Percentiles rank a stretch among this genome's conserved stretches.
Evolutionary conservation across 2,797 vertebrate genomes (phyloP).

Genomic region (Sebastiscus albofasciatus): DNA sequence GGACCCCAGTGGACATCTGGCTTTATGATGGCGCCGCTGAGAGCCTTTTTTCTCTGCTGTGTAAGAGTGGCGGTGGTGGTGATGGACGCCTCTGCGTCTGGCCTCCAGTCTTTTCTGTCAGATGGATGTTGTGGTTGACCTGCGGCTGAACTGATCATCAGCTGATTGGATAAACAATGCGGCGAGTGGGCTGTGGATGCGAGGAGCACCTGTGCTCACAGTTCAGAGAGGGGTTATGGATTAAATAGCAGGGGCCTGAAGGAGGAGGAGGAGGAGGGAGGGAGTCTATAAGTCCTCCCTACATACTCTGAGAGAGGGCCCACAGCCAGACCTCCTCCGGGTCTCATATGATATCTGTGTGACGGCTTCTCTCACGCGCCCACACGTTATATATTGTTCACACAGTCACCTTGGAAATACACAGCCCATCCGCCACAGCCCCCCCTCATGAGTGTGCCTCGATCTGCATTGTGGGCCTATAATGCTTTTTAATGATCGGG

Average conservation of each 20-base stretch:
- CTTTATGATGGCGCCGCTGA: conserved; percentile 26
- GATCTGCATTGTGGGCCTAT: conserved; percentile 51
- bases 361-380: conserved; percentile 20
- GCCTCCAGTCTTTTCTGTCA: conserved; percentile 27
- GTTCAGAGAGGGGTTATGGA: conserved; percentile 65
- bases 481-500: conserved; percentile 74
- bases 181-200: conserved; percentile 23
- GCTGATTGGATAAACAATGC: conserved; percentile 72
- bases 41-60: conserved; percentile 38
- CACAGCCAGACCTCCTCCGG: conserved; percentile 42
- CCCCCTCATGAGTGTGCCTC: conserved; percentile 55
- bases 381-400: background rate
- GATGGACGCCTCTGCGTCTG: conserved; percentile 35
- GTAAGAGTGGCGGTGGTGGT: background rate
- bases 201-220: conserved; percentile 65
- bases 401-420: conserved; percentile 41
- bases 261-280: conserved; percentile 23
- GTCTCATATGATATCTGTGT: conserved; percentile 39
- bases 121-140: conserved; percentile 58
- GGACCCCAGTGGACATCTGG: conserved; percentile 69
- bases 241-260: conserved; percentile 58
- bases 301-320: conserved; percentile 59
- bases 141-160: conserved; percentile 62
- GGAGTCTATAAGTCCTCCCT: conserved; percentile 50
- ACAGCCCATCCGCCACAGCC: conserved; percentile 15